These are phyloP conservation scores for Ophion costatus DNA, from an alignment of 2,888 invertebrate genomes.

Conservation along the genomic window DNA sequence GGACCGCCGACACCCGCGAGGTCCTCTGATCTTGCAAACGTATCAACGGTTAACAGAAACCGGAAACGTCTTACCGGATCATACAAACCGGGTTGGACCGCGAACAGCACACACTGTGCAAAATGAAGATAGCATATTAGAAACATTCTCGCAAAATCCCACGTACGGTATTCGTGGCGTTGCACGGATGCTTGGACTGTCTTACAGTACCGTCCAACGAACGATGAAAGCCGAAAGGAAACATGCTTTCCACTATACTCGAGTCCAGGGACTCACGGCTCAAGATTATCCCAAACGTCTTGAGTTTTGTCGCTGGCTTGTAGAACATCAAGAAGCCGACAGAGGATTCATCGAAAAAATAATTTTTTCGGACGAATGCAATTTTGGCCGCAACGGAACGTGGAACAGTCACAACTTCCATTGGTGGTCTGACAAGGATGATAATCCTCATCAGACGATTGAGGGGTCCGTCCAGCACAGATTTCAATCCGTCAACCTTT, in stretches of 20 bases:
- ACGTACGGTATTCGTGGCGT: neutral
- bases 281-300: constrained; percentile 2
- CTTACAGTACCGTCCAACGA: neutral
- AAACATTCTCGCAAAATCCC: neutral
- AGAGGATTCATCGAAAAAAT: too few relatives aligned
- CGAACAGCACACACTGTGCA: neutral
- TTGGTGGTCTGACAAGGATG: too few relatives aligned
- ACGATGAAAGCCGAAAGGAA: neutral
- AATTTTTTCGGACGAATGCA: neutral
- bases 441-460: constrained; percentile 1
- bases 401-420: too few relatives aligned
- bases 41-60: neutral
- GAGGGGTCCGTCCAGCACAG: too few relatives aligned
- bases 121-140: neutral
- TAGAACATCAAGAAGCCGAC: neutral
- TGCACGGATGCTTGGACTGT: neutral
- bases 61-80: neutral
- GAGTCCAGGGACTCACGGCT: neutral
- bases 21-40: neutral
- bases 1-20: neutral
- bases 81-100: neutral
- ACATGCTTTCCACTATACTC: neutral
- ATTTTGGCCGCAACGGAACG: neutral
- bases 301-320: neutral
- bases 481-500: too few relatives aligned